These are phyloP conservation scores for Leucophenga maculata DNA, from an alignment of 2,888 invertebrate species.

Conservation along the genomic window DNA sequence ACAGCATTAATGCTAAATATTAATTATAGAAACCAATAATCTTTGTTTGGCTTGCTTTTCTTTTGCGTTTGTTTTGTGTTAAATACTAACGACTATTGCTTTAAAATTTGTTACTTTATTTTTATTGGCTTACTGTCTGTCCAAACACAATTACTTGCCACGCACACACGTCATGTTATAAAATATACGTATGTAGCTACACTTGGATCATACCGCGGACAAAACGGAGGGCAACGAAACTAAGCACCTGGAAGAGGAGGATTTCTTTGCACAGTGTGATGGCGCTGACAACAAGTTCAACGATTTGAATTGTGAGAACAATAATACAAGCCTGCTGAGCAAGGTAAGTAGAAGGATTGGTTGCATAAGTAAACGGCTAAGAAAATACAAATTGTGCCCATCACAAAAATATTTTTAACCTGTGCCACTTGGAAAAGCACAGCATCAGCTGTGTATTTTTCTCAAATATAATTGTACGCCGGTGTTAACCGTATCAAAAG, in stretches of 20 bases:
- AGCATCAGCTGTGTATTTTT: no score
- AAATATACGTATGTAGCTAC: conserved; percentile 75
- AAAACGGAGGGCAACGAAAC: conserved; percentile 75
- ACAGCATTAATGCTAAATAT: background rate
- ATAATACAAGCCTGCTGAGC: conserved; percentile 69
- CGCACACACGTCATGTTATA: conserved; percentile 5
- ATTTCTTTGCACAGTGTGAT: conserved; percentile 89
- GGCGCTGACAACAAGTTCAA: conserved; percentile 74
- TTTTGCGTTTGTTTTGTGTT: background rate
- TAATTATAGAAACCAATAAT: background rate
- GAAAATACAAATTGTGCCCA: no score
- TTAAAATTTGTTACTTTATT: conserved; percentile 32
- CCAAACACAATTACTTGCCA: conserved; percentile 32
- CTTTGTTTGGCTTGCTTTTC: conserved; percentile 18
- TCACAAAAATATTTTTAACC: no score
- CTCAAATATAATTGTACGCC: no score
- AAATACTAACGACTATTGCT: conserved; percentile 7
- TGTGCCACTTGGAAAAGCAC: no score
- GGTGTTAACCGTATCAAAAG: no score
- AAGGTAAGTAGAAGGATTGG: conserved; percentile 73
- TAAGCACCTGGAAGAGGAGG: conserved; percentile 78
- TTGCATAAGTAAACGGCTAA: conserved; percentile 7
- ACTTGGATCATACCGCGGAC: conserved; percentile 79
- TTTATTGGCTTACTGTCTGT: conserved; percentile 33
- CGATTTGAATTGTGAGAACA: conserved; percentile 69